These are phyloP conservation scores for Troglohyphantes excavatus DNA, from an alignment of 2,888 invertebrate genomes.

Conservation along the genomic window DNA sequence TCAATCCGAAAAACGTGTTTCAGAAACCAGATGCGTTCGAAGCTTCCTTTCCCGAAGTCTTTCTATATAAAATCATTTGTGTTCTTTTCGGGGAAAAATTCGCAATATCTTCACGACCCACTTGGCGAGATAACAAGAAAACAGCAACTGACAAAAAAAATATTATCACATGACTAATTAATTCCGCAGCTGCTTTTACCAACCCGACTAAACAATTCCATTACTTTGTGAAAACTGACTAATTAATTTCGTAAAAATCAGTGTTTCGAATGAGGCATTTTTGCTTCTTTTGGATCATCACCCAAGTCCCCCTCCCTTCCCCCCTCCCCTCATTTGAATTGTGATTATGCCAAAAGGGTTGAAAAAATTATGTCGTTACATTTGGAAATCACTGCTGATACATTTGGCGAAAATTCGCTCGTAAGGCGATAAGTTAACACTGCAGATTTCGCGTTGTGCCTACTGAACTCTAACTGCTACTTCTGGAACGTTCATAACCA, in stretches of 20 bases:
- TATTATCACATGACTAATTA: slow-evolving; percentile 16
- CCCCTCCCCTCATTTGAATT: slow-evolving; percentile 32
- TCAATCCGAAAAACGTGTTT: neutral
- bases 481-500: too few species aligned
- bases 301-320: too few species aligned
- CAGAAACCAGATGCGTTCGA: neutral
- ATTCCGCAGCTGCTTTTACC: slow-evolving; percentile 6
- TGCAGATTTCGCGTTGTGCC: too few species aligned
- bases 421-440: too few species aligned
- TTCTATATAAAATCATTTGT: too few species aligned
- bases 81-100: neutral
- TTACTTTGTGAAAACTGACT: slow-evolving; percentile 23
- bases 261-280: slow-evolving; percentile 29
- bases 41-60: neutral
- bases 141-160: neutral
- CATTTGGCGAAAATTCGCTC: too few species aligned
- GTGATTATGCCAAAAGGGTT: slow-evolving; percentile 22
- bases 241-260: slow-evolving; percentile 40
- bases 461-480: too few species aligned
- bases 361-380: neutral
- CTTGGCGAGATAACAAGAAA: slow-evolving; percentile 9
- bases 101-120: neutral
- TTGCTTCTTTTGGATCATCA: slow-evolving; percentile 10
- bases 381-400: neutral
- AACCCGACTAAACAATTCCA: slow-evolving; percentile 2